Evolutionary conservation across 2,113 vertebrate genomes (phyloP), one percentile per base, ranked within the genome.

Genomic region (Copsychus sechellarum): DNA sequence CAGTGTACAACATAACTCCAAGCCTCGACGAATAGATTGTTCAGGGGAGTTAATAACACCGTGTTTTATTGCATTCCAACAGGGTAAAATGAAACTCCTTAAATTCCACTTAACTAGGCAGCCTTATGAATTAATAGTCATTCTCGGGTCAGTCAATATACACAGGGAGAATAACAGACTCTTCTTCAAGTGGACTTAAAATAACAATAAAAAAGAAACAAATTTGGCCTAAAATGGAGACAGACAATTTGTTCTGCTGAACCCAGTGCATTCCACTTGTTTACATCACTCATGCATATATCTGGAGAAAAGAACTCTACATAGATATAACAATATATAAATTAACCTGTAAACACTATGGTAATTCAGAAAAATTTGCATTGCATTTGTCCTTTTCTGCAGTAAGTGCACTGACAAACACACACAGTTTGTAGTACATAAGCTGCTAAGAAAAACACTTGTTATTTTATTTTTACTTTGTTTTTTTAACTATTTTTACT

Each of bases 71-170:
- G 70, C 92, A 87, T 95, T 93, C 82, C 92, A 90, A 45, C 58
- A 62, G 34, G 42, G 91, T 93, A 88, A 96, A 97, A 88, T 51
- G 61, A 95, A 96, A 95, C 94, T 94, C 88, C 76, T 95, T 94
- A 95, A 94, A 96, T 96, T 95, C 94, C 88, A 92, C 90, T 96
- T 94, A 93, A 95, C 81, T 94, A 88, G 86, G 90, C 93, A 96
- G 92, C 50, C 86, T 82, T 95, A 93, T 53, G 93, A 92, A 95
- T 93, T 94, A 80, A 94, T 83, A 93, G 89, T 88, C 31, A 66
- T 94, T 94, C 79, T 94, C 78, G 60, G 84, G 84, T 87, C 89
- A 91, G 93, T 90, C 87, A 85, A 58, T 86, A 93, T 70, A 62
- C 70, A 50, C 7, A 82, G 50, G 21, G 73, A 93, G 81, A 94